Base-by-base conservation (phyloP, 2,797 vertebrate species). In the Rousettus madagascariensis region DNA sequence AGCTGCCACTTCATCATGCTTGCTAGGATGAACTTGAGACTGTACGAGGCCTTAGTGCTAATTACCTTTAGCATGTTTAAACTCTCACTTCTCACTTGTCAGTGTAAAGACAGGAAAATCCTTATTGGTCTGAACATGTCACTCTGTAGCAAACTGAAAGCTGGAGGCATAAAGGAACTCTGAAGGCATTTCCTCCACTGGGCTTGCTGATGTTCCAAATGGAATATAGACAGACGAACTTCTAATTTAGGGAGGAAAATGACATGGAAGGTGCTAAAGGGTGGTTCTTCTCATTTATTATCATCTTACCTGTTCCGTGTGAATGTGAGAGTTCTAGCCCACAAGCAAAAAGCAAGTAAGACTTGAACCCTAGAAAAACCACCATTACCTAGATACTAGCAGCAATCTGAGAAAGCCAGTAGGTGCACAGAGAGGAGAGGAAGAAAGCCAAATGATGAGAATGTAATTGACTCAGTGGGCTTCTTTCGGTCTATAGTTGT, bases 1-100 rank as follows among this genome's bases (percentile, higher is more conserved):
- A 85, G 49, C 75, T 86, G n/a, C 49, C 30, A 20, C 77, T 19
- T 53, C 9, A 6, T 85, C 36, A 30, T 3, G 53, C 74, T 85
- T 3, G 0, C 80, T 16, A 10, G 51, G 68, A 46, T 55, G 51
- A 93, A 75, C 91, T 68, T 75, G 36, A 92, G 55, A 86, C 11
- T 7, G 16, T 38, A 6, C 0, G 3, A 90, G 75, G 71, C 75
- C 20, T 41, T 36, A 30, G 41, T 78, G 74, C 94, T 96, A 87
- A 82, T 84, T 87, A 63, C 63, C 68, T 92, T 93, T 46, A 88
- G 69, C 63, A 15, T 90, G 22, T 95, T 90, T 96, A 94, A 94
- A 86, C 78, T 92, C 84, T 92, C 51, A 46, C 38, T 94, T 91
- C 72, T 88, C 80, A 90, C 95, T 90, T 96, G 68, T 92, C 92